Evolutionary conservation across 2,888 invertebrate species (phyloP).

Genomic region (Lysandra bellargus): DNA sequence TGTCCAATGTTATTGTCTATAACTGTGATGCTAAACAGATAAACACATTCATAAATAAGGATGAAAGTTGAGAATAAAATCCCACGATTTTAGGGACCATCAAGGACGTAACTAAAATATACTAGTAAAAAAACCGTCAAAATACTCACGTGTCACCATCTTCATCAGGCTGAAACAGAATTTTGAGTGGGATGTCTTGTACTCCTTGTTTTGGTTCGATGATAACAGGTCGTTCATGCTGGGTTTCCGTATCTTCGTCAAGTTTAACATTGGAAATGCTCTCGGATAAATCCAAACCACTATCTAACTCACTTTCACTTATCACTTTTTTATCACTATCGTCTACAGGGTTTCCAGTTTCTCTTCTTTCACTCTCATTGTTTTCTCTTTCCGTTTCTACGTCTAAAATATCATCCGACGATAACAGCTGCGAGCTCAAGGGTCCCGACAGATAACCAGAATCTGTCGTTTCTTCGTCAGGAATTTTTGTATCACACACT

Average conservation of each 20-base stretch:
- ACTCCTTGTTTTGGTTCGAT: slow-evolving; percentile 44
- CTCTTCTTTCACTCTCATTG: slow-evolving; percentile 46
- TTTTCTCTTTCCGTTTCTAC: slow-evolving; percentile 31
- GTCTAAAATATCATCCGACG: slow-evolving; percentile 39
- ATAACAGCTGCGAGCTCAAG: slow-evolving; percentile 49
- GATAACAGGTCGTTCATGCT: slow-evolving; percentile 44
- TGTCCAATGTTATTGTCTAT: no score
- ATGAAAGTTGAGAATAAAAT: no score
- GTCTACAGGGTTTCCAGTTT: slow-evolving; percentile 32
- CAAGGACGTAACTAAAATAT: background rate
- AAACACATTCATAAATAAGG: no score
- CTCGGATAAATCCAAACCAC: slow-evolving; percentile 82
- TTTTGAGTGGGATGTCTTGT: slow-evolving; percentile 77
- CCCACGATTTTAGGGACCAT: no score
- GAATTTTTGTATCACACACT: slow-evolving; percentile 58
- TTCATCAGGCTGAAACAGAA: slow-evolving; percentile 88
- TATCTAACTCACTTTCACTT: slow-evolving; percentile 74
- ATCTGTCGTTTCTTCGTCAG: slow-evolving; percentile 60
- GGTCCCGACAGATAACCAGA: slow-evolving; percentile 67
- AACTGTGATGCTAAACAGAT: no score
- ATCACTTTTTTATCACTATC: slow-evolving; percentile 51
- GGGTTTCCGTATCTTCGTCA: slow-evolving; percentile 43
- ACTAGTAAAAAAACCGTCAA: slow-evolving; percentile 27
- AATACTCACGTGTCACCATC: slow-evolving; percentile 93
- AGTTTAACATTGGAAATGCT: slow-evolving; percentile 81